phyloP scores from a whole-genome alignment of 2,113 vertebrate species.

The Thermophis baileyi region DNA sequence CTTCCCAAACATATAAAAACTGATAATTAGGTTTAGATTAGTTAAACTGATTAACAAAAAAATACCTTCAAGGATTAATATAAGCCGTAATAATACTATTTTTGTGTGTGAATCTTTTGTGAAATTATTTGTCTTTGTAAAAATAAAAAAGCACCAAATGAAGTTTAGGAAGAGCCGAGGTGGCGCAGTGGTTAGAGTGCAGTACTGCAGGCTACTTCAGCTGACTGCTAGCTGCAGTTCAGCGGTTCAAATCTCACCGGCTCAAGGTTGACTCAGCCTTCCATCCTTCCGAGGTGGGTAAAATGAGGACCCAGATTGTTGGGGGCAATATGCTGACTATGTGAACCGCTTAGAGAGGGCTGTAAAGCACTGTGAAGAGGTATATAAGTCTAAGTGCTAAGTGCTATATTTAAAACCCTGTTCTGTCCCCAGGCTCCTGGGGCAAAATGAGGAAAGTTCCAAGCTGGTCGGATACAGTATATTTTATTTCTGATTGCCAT shows the following conservation, averaged over 20 bases:
- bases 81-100: background rate
- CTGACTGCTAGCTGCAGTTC: too few relatives aligned
- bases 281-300: too few relatives aligned
- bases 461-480: background rate
- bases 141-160: background rate
- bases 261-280: too few relatives aligned
- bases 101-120: background rate
- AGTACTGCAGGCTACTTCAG: too few relatives aligned
- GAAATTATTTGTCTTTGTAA: background rate
- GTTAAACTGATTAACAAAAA: background rate
- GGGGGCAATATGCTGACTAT: too few relatives aligned
- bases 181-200: too few relatives aligned
- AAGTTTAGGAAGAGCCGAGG: background rate
- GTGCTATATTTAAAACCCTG: background rate
- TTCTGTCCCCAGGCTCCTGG: background rate
- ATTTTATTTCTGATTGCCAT: background rate
- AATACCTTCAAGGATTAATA: background rate
- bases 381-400: too few relatives aligned
- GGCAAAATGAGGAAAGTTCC: background rate
- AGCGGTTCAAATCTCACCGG: too few relatives aligned
- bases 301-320: too few relatives aligned
- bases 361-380: too few relatives aligned
- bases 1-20: background rate
- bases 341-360: too few relatives aligned
- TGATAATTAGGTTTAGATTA: background rate